Evolutionary conservation across 2,797 vertebrate genomes (phyloP), one percentile per base, ranked within the genome.

Genomic region (Peromyscus attwateri): DNA sequence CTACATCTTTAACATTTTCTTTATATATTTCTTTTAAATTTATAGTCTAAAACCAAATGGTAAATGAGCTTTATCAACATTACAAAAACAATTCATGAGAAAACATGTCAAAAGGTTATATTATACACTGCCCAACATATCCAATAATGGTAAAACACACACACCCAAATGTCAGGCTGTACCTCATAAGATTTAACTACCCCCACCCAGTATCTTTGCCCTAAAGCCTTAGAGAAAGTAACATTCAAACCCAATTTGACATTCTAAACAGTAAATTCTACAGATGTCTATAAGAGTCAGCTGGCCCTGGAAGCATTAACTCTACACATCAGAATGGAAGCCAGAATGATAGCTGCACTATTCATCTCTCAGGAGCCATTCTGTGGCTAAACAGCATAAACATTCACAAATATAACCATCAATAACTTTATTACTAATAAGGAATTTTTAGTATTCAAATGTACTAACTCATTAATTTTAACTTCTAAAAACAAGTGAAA

Each of bases 401-500:
- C 62, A 70, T 68, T 43, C 46, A 84, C 83, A 87, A 27, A 95
- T 31, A 46, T n/a, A 92, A 29, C 66, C 75, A 66, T 21, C 19
- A 71, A 49, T 43, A 93, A 80, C 27, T 70, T 85, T 70, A 43
- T 23, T 62, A 94, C 91, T 96, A 83, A 68, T 89, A 82, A 66
- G 46, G 37, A 27, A 52, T 40, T 52, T 57, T 75, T 76, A 93
- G 52, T 76, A 91, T n/a, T 97, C 90, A 91, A 76, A 66, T 2
- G 93, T 77, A 91, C 92, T 84, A 87, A 88, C 37, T 37, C 60
- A 76, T 40, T 91, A 88, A 93, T n/a, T 90, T 97, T 94, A 94
- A 73, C 29, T 95, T 60, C 82, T 95, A 93, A 95, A 92, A 95
- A 93, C 71, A 97, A 96, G 71, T 40, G 17, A 75, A 94, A 23